phyloP scores from a whole-genome alignment of 2,888 invertebrate species.

The Iphiclides podalirius region DNA sequence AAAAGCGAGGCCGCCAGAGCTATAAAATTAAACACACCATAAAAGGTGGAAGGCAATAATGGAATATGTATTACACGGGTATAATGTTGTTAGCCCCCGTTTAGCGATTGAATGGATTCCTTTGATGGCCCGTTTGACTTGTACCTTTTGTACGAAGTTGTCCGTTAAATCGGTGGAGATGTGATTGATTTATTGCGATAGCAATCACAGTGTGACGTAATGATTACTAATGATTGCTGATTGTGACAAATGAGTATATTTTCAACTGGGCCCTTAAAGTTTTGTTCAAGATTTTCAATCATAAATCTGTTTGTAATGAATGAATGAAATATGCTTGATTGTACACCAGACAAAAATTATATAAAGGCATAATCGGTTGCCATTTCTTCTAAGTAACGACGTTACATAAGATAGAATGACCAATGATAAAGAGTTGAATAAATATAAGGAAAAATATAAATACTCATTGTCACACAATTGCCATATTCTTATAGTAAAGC shows the following conservation, averaged over 20 bases:
- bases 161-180: conserved; percentile 73
- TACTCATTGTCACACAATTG: too few species aligned
- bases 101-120: conserved; percentile 58
- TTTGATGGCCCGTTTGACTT: conserved; percentile 72
- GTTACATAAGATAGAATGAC: too few species aligned
- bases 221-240: conserved; percentile 63
- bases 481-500: too few species aligned
- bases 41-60: conserved; percentile 76
- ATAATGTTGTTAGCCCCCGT: conserved; percentile 77
- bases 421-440: too few species aligned
- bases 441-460: too few species aligned
- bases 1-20: conserved; percentile 61
- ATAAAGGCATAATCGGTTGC: too few species aligned
- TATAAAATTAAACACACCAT: conserved; percentile 74
- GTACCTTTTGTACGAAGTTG: conserved; percentile 66
- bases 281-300: too few species aligned
- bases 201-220: conserved; percentile 27
- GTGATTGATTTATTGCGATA: conserved; percentile 53
- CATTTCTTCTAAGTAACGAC: too few species aligned
- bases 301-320: too few species aligned
- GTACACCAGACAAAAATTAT: too few species aligned
- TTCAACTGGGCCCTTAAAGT: too few species aligned
- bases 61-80: conserved; percentile 79
- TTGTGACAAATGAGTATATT: conserved; percentile 18
- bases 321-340: too few species aligned